Base-by-base conservation (phyloP, 2,113 vertebrate genomes). In the Actinemys pallida region DNA sequence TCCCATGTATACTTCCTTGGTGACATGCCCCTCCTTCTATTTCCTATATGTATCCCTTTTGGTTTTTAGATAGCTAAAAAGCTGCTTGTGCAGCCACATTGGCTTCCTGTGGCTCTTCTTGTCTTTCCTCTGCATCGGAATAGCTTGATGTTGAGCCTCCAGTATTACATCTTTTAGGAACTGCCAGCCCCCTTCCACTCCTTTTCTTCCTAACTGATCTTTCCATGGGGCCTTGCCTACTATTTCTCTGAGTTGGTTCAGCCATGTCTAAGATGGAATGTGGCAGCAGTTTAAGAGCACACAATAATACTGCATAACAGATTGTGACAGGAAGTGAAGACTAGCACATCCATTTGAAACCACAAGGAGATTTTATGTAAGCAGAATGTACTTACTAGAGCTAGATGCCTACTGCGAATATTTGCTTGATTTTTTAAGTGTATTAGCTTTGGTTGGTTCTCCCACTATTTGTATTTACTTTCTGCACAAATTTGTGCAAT, bases 221-320 rank as follows among this genome's bases (percentile, higher is more conserved):
- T n/a, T 65, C 31, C 62, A 65, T 65, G 31, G 31, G 62, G 31
- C 7, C 31, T 35, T 65, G 62, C 62, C 31, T 65, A 65, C 31
- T 65, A n/a, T 65, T 65, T 65, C 62, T 65, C 62, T 65, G 14
- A 65, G 31, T 19, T n/a, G 31, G 14, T 65, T 65, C 14, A 87
- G 47, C 2, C 53, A 47, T 0, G 81, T 90, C 52, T 80, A 52
- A 42, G 14, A 3, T 35, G 3, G 57, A 42, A 82, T 24, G 25
- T 0, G 0, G 3, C 2, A 0, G 4, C 2, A 53, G 31, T 83
- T 85, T 83, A 76, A 25, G 49, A 85, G 27, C 2, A 29, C 22
- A 75, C 22, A 75, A 12, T 24, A 75, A 45, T 42, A 75, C 42
- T 24, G n/a, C 14, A 65, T 19, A 57, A 4, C 2, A 54, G 42